Percentiles rank a stretch among this genome's conserved stretches.
Conservation (phyloP, 2,797 vertebrate species). For the Syndactyla subalaris region DNA sequence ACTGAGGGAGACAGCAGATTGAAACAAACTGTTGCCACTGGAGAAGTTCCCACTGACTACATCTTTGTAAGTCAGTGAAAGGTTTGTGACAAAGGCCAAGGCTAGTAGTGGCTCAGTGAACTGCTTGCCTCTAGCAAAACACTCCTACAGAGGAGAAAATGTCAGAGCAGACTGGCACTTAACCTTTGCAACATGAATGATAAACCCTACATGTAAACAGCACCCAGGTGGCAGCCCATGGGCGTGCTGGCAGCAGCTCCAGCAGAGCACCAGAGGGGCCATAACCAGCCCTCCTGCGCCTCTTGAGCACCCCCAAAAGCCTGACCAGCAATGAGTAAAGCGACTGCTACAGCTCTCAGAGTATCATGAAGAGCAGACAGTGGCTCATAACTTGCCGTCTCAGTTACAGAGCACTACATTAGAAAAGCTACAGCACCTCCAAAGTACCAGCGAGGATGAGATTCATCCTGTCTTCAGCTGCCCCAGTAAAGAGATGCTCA, state of each 20-base stretch:
- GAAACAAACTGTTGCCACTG: neutral
- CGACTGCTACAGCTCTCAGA: neutral
- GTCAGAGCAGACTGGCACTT: neutral
- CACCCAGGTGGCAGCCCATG: neutral
- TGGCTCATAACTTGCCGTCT: neutral
- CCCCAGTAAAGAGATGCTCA: rapidly evolving
- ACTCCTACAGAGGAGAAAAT: neutral
- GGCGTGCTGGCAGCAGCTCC: neutral
- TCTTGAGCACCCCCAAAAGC: neutral
- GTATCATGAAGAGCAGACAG: rapidly evolving
- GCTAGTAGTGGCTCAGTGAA: neutral
- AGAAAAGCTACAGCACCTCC: neutral
- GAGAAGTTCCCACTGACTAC: neutral
- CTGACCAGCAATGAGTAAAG: rapidly evolving
- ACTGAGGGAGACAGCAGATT: neutral
- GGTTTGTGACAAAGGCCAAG: neutral
- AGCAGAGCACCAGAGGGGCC: rapidly evolving
- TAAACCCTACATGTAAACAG: neutral
- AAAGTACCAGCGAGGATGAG: neutral
- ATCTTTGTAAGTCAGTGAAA: neutral
- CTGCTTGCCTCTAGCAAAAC: neutral
- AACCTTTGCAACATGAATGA: neutral
- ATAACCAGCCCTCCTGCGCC: rapidly evolving
- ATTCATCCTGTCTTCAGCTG: neutral
- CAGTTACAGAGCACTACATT: too few species aligned